Percentiles rank a stretch among this genome's conserved stretches.
phyloP scores from a whole-genome alignment of 2,113 vertebrate genomes.

The Chrysochloris asiatica region DNA sequence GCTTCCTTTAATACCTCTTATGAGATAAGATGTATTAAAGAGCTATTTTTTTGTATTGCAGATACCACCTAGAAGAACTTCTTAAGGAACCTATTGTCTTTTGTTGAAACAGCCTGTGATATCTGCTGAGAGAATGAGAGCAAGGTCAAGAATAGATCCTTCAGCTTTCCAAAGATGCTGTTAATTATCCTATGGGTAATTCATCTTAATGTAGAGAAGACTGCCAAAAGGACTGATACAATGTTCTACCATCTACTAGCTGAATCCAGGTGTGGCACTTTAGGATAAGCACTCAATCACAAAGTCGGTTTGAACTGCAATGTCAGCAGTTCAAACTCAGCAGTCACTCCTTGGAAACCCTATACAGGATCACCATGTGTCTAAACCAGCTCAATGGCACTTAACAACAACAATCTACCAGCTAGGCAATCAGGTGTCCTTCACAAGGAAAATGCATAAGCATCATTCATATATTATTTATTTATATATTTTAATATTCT shows the following conservation, averaged over 20 bases:
- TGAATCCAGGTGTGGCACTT: no score
- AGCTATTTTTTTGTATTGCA: neutral
- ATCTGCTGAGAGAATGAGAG: neutral
- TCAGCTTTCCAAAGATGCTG: neutral
- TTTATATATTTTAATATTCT: no score
- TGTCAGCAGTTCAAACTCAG: no score
- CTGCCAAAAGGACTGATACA: neutral
- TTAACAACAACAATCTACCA: no score
- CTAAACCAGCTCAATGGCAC: no score
- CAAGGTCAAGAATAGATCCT: neutral
- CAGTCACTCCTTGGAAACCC: no score
- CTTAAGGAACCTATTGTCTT: neutral
- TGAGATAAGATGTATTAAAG: neutral
- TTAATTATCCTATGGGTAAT: neutral
- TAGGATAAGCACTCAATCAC: no score
- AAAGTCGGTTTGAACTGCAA: no score
- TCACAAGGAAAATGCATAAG: neutral
- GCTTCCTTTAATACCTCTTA: neutral
- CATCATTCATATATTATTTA: neutral
- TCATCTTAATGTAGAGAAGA: neutral
- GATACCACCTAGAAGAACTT: neutral
- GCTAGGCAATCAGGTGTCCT: neutral
- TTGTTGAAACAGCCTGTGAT: neutral
- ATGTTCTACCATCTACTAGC: neutral
- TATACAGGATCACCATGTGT: no score